Percentiles rank a stretch among this genome's conserved stretches.
Conservation (phyloP, 1,140 invertebrate species). For the Chlorops oryzae region DNA sequence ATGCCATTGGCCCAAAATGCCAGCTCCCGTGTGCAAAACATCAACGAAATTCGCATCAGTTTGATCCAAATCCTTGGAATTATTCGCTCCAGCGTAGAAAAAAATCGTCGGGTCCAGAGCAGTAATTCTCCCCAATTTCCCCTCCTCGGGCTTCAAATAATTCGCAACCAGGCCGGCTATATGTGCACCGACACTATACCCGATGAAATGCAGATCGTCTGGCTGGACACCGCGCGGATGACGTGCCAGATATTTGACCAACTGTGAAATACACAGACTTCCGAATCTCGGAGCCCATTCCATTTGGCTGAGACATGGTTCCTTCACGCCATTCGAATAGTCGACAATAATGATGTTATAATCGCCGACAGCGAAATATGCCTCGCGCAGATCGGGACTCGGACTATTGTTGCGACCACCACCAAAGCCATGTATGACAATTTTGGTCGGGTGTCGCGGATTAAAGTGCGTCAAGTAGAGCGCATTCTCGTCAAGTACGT, state of each 20-base stretch:
- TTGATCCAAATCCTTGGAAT: slow-evolving; percentile 73
- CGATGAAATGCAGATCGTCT: slow-evolving; percentile 70
- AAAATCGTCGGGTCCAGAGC: slow-evolving; percentile 79
- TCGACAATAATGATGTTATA: slow-evolving; percentile 86
- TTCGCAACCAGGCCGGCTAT: slow-evolving; percentile 77
- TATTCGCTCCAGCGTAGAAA: slow-evolving; percentile 72
- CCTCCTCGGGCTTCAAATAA: slow-evolving; percentile 57
- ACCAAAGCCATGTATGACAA: slow-evolving; percentile 77
- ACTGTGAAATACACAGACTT: slow-evolving; percentile 71
- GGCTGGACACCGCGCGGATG: slow-evolving; percentile 68
- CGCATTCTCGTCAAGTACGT: slow-evolving; percentile 62
- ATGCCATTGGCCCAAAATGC: slow-evolving; percentile 77
- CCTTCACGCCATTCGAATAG: slow-evolving; percentile 70
- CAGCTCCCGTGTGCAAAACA: slow-evolving; percentile 81
- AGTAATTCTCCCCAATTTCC: slow-evolving; percentile 73
- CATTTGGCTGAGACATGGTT: slow-evolving; percentile 75
- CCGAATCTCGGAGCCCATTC: slow-evolving; percentile 78
- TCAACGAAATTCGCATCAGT: slow-evolving; percentile 83
- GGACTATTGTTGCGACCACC: slow-evolving; percentile 70
- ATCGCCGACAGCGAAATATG: slow-evolving; percentile 70
- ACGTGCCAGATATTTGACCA: slow-evolving; percentile 68
- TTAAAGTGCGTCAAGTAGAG: slow-evolving; percentile 67
- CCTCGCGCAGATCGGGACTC: slow-evolving; percentile 72
- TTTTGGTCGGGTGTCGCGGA: slow-evolving; percentile 66
- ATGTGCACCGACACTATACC: slow-evolving; percentile 80